Conservation (phyloP, 2,113 vertebrate species). For the Gallinago jamesoni region DNA sequence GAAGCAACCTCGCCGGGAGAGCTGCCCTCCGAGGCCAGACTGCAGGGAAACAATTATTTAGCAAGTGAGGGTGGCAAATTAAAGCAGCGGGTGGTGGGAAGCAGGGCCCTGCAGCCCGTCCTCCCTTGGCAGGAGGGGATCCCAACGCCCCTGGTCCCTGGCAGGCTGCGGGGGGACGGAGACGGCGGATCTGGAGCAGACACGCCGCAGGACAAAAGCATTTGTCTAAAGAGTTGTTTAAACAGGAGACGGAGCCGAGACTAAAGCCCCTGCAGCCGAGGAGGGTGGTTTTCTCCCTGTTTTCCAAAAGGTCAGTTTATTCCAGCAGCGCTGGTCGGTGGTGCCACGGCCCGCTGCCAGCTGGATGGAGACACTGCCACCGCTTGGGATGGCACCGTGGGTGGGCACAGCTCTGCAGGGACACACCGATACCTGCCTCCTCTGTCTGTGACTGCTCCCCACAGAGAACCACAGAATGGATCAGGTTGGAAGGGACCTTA, state of each 20-base stretch:
- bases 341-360: neutral
- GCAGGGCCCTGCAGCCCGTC: neutral
- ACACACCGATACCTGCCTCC: fast-evolving
- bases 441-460: neutral
- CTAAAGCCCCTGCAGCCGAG: neutral
- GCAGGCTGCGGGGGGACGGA: neutral
- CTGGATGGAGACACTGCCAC: neutral
- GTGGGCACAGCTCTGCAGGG: neutral
- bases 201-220: neutral
- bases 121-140: neutral
- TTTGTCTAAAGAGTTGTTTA: neutral
- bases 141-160: neutral
- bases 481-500: neutral
- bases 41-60: neutral
- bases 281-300: neutral
- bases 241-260: neutral
- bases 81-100: neutral
- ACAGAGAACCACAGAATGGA: neutral
- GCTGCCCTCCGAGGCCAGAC: neutral
- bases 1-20: neutral
- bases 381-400: fast-evolving
- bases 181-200: neutral
- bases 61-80: neutral
- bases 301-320: neutral
- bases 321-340: neutral